Base-by-base conservation (phyloP, 2,888 invertebrate genomes). In the Selenia dentaria region DNA sequence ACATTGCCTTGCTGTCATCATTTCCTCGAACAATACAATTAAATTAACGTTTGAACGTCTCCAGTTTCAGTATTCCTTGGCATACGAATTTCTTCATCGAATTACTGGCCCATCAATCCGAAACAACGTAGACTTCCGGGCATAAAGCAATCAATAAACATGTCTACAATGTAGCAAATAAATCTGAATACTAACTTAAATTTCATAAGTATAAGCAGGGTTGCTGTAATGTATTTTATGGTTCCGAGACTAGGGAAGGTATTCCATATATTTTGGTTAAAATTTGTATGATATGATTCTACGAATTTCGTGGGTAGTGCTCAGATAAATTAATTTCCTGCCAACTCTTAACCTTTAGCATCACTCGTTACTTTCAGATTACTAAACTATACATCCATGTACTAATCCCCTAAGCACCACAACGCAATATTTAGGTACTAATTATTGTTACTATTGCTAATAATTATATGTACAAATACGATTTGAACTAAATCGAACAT, bases 11-110 rank as follows among this genome's bases (percentile, higher is more conserved):
- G n/a, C 1, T 2, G 18, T 18, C 6, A 18, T 18, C 6, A 29
- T 5, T 18, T 9, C 25, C 8, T 10, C n/a, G 11, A 10, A 27
- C 8, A 26, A 26, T n/a, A 34, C 16, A 27, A 27, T 27, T 26
- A 36, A 5, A 6, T n/a, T n/a, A n/a, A n/a, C n/a, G n/a, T 6
- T 9, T 18, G 3, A 25, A 10, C 12, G 5, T 6, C n/a, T 16
- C 25, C 6, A 6, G 6, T 14, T 38, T 28, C 2, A 2, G 20
- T n/a, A 28, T 33, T 33, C 28, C 37, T 38, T 44, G 38, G 28
- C 38, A 44, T 38, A 38, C 22, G 16, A 20, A 36, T 32, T n/a
- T 20, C 18, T 18, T 10, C 38, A 44, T 38, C 38, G 24, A 20
- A 36, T 32, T n/a, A 12, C 12, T 12, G 5, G 31, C 3, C 24